A percentile compares a stretch with the other conserved stretches of the same genome.
These are phyloP conservation scores for Diphyllodes magnificus DNA, from an alignment of 2,113 vertebrate species.

Conservation along the genomic window DNA sequence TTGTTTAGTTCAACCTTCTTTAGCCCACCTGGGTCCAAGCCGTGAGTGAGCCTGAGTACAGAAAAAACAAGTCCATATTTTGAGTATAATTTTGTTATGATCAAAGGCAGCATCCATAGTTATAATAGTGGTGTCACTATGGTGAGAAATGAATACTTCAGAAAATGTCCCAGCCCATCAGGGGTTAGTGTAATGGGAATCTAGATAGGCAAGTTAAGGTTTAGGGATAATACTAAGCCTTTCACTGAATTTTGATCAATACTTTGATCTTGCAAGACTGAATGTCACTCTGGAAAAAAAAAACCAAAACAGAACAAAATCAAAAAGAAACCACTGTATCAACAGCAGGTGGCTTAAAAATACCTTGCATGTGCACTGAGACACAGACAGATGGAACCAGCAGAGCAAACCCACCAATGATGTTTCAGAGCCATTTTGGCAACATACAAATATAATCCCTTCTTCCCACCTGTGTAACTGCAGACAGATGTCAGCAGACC, in stretches of 20 bases:
- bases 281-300: background rate
- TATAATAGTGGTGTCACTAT: background rate
- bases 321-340: background rate
- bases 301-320: no score
- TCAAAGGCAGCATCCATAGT: background rate
- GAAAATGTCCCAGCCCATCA: background rate
- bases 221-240: background rate
- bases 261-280: background rate
- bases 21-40: background rate
- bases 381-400: constrained; percentile 42
- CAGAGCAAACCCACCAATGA: background rate
- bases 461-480: constrained; percentile 19
- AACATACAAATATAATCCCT: background rate
- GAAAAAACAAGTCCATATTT: background rate
- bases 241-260: background rate
- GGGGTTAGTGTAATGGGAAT: background rate
- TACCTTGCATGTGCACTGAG: background rate
- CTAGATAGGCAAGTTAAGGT: background rate
- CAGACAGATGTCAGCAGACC: constrained; percentile 22
- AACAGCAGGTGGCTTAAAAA: constrained; percentile 41
- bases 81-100: background rate
- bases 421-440: constrained; percentile 33
- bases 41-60: background rate
- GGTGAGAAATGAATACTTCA: constrained; percentile 5
- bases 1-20: background rate